A percentile compares a stretch with the other conserved stretches of the same genome.
Conservation (phyloP, 2,797 vertebrate species). For the Nannoperca australis region DNA sequence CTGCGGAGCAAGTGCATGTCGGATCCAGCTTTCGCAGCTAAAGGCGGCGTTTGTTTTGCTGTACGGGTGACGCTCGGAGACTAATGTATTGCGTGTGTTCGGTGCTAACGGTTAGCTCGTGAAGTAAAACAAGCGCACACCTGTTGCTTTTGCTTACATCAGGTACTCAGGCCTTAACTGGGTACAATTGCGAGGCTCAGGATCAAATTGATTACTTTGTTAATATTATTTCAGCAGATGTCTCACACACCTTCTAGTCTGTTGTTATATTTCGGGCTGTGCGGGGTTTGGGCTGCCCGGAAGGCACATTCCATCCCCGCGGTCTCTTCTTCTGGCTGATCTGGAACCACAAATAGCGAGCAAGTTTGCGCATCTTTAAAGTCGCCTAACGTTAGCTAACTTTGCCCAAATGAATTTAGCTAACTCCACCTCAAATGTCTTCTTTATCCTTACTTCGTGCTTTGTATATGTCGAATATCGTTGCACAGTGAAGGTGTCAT, state of each 20-base stretch:
- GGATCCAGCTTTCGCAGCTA: constrained; percentile 25
- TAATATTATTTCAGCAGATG: neutral
- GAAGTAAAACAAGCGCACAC: constrained; percentile 57
- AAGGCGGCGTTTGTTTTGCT: constrained; percentile 56
- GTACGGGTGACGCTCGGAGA: neutral
- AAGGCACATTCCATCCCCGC: neutral
- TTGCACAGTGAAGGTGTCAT: neutral
- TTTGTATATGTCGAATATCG: neutral
- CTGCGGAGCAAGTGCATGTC: constrained; percentile 69
- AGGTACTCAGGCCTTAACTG: constrained; percentile 50
- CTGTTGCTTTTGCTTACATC: constrained; percentile 65
- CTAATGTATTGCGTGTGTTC: accelerated
- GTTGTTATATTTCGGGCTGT: neutral
- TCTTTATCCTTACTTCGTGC: neutral
- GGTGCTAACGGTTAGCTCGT: neutral
- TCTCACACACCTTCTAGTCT: accelerated
- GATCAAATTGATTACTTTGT: neutral
- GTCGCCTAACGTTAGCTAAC: neutral
- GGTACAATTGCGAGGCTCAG: neutral
- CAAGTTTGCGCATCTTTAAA: neutral
- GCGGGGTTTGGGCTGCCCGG: neutral
- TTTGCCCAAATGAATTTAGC: neutral
- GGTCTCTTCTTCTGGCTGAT: neutral
- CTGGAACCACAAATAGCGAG: neutral
- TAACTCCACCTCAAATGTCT: neutral